phyloP scores from a whole-genome alignment of 2,113 vertebrate species.

The Onychostoma macrolepis region DNA sequence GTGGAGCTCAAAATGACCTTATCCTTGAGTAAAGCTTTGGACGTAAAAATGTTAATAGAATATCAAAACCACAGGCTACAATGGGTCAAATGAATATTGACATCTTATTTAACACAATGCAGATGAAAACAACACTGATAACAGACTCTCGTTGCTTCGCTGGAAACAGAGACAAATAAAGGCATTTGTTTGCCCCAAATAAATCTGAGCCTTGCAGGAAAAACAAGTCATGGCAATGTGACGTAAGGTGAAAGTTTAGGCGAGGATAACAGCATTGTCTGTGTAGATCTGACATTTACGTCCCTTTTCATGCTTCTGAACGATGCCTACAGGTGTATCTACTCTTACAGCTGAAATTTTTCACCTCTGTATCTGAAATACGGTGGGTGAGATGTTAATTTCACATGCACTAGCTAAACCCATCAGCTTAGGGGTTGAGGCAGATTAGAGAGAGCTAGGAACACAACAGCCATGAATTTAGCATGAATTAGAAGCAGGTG shows the following conservation, averaged over 20 bases:
- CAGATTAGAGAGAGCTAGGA: slow-evolving; percentile 7
- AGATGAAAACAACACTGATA: neutral
- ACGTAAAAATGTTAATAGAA: slow-evolving; percentile 46
- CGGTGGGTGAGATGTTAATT: neutral
- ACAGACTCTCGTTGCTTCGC: neutral
- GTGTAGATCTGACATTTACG: neutral
- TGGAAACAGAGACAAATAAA: neutral
- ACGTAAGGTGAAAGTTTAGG: neutral
- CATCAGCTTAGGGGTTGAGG: slow-evolving; percentile 2
- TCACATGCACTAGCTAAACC: slow-evolving; percentile 10
- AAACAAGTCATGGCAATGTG: neutral
- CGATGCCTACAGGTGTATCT: neutral
- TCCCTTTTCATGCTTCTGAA: neutral
- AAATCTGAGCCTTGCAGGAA: neutral
- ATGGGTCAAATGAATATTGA: slow-evolving; percentile 31
- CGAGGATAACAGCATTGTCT: neutral
- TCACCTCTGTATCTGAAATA: neutral
- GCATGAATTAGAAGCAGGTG: slow-evolving; percentile 27
- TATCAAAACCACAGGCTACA: slow-evolving; percentile 24
- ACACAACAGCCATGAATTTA: neutral
- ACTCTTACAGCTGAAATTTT: neutral
- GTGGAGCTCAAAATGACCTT: slow-evolving; percentile 56
- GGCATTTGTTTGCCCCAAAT: neutral
- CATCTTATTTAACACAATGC: slow-evolving; percentile 45
- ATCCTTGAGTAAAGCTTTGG: slow-evolving; percentile 36